Evolutionary conservation across 2,797 vertebrate species (phyloP), one percentile per base, ranked within the genome.

Genomic region (Melopsittacus undulatus): DNA sequence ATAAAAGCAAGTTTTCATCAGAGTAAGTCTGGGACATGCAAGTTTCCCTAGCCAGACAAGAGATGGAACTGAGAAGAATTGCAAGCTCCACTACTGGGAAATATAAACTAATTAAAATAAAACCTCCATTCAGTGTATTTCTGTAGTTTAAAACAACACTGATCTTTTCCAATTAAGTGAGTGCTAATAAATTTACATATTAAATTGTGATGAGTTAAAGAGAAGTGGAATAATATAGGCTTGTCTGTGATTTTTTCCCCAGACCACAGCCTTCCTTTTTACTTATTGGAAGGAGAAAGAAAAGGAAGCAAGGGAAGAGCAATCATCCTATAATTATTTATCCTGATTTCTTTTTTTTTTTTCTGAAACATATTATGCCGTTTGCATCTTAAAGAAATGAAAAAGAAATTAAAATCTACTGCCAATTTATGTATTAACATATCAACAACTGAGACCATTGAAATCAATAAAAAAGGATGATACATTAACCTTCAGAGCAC

Each of bases 401-500:
- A 48, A 91, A 89, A 93, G 23, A 92, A 95, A 92, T 77, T 63
- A 87, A 94, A 95, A 90, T 84, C 14, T 68, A 48, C 56, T 90
- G 23, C 20, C 14, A 88, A 78, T 67, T 82, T 32, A 52, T 69
- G 48, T 88, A 93, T 96, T 95, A 96, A 83, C 77, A 92, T 84
- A 94, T 85, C 91, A 97, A 94, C 67, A 96, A 83, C 80, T 79
- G 76, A 96, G 96, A 77, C 24, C 38, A 87, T 78, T 91, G 54
- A 90, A 89, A 95, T 96, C 92, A 89, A 93, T 96, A 95, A 94
- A 90, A 20, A 56, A 94, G 46, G 78, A 92, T 91, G 70, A 88
- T 81, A 69, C 46, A 97, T 97, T 96, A 97, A 97, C 93, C 95
- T 97, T 96, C 81, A 90, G 76, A 91, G 59, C 95, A 48, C 40